Base-by-base conservation (phyloP, 2,888 invertebrate genomes). In the Protodeltote pygarga region DNA sequence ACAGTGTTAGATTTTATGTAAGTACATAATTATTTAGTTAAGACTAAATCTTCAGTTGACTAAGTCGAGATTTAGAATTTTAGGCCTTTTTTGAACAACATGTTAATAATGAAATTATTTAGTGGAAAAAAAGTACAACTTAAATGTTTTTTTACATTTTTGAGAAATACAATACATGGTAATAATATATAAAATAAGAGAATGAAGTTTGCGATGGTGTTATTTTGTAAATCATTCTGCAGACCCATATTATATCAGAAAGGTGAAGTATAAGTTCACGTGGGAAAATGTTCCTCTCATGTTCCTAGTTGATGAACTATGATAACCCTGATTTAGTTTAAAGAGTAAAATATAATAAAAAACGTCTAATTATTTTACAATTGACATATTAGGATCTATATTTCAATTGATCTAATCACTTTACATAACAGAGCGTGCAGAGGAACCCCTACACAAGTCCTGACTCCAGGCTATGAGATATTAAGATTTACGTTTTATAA, bases 1-100 rank as follows among this genome's bases (percentile, higher is more conserved):
- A 73, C 55, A 66, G 62, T 62, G 53, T 67, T 75, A 66, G 63
- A 64, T 61, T 65, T 49, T 67, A 54, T 61, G 33, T 53, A 65
- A 57, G 63, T 65, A 60, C 60, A 47, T 65, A 46, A 52, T 45
- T 69, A 50, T 55, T 64, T 73, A 60, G 55, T 62, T 41, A 44
- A 51, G 48, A 59, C 54, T 57, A 48, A 61, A 51, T 53, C 42
- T 44, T 48, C 29, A 48, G 28, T 50, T 50, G 53, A 52, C 38
- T 49, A 33, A 23, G 40, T 46, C 34, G 38, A 45, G 20, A 44
- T 58, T 50, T 29, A 53, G 27, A 41, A 34, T 34, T 46, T 52
- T 45, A 29, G 20, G 5, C 37, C 25, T 37, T 21, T 19, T 32
- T 27, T n/a, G n/a, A 58, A 35, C 28, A 37, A 40, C 27, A 27